Base-by-base conservation (phyloP, 1,140 invertebrate species). In the Lepidurus apus region DNA sequence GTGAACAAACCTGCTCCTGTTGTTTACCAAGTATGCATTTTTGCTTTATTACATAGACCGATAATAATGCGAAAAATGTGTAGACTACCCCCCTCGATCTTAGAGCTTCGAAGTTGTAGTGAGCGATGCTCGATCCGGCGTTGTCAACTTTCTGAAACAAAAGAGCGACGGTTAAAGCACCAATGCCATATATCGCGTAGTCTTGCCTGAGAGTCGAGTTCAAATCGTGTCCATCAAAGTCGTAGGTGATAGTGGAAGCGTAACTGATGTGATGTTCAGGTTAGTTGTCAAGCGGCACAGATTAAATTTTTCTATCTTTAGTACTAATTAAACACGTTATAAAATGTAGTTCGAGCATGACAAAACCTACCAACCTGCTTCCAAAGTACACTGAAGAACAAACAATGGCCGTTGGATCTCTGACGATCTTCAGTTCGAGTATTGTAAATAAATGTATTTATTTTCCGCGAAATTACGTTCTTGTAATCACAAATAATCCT, bases 201-300 rank as follows among this genome's bases (percentile, higher is more conserved):
- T 43, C 7, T n/a, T 76, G 43, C 75, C 75, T 7, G 75, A 76
- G 44, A 44, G 44, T n/a, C 75, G 75, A 7, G 34, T 47, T 3
- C 75, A 76, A 21, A 43, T 76, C 13, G 44, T 76, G 9, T n/a
- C 42, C 75, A 47, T 47, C 43, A 7, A 26, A 24, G 75, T 47
- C 0, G 9, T 47, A 9, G 75, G 47, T 44, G 42, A 42, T 26
- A 76, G 47, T 34, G 75, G 75, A 10, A 47, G 47, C 21, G 42
- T 76, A 5, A 26, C 43, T 44, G 75, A 76, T 21, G 75, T 44
- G 75, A 76, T 21, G 75, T 76, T 47, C 43, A 76, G n/a, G 53
- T 65, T 7, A 65, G 53, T 65, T 17, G 17, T 65, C 7, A 65
- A 17, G 34, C 34, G 4, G 34, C 34, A 34, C 7, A 3, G 13